Conservation (phyloP, 2,797 vertebrate genomes). For the Echeneis naucrates region DNA sequence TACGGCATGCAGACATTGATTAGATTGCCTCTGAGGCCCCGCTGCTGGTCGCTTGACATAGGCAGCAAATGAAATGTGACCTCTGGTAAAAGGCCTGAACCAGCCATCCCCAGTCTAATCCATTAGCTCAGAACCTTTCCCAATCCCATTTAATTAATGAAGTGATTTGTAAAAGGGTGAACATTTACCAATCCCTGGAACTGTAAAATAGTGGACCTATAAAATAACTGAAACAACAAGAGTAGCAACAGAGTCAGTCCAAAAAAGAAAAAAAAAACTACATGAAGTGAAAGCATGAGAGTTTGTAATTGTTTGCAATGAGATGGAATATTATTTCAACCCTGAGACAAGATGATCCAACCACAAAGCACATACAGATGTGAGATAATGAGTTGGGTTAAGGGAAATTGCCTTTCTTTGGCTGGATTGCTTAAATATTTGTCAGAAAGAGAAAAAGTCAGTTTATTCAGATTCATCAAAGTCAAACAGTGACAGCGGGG, state of each 20-base stretch:
- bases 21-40: slow-evolving; percentile 89
- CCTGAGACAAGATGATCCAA: slow-evolving; percentile 67
- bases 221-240: slow-evolving; percentile 68
- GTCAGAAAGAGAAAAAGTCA: slow-evolving; percentile 73
- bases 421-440: slow-evolving; percentile 72
- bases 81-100: slow-evolving; percentile 92
- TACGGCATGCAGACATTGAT: slow-evolving; percentile 92
- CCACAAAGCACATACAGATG: slow-evolving; percentile 72
- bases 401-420: slow-evolving; percentile 64
- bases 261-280: slow-evolving; percentile 9
- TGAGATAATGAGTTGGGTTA: slow-evolving; percentile 64
- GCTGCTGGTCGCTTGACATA: slow-evolving; percentile 89
- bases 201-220: slow-evolving; percentile 72
- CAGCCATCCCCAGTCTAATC: slow-evolving; percentile 88
- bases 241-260: slow-evolving; percentile 37
- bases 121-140: slow-evolving; percentile 89
- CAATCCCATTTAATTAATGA: slow-evolving; percentile 95
- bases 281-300: slow-evolving; percentile 44
- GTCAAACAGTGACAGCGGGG: slow-evolving; percentile 71
- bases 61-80: slow-evolving; percentile 95
- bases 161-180: slow-evolving; percentile 90
- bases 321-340: slow-evolving; percentile 65
- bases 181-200: slow-evolving; percentile 85
- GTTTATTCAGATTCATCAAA: slow-evolving; percentile 79
- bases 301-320: slow-evolving; percentile 56